A percentile compares a stretch with the other conserved stretches of the same genome.
Evolutionary conservation across 2,888 invertebrate species (phyloP).

Genomic region (Drosophila sordidapex): DNA sequence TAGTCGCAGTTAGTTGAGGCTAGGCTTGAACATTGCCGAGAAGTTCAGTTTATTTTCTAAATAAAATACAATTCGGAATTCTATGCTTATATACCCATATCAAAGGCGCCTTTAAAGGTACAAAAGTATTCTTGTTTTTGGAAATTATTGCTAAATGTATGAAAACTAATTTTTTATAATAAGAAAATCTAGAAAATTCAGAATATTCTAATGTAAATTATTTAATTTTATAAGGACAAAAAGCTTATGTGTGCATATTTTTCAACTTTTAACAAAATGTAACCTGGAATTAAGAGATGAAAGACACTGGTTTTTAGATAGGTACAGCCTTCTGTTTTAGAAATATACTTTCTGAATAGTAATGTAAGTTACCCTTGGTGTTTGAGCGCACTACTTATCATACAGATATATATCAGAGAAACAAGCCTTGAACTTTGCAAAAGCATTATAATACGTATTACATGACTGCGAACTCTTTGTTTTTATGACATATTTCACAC

Average conservation of each 20-base stretch:
- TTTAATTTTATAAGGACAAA: no score
- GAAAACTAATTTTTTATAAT: neutral
- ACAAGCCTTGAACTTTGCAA: neutral
- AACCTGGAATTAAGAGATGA: neutral
- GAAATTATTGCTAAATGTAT: neutral
- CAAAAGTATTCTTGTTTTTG: neutral
- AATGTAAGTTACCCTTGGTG: neutral
- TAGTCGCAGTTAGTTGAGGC: neutral
- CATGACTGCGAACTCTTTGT: neutral
- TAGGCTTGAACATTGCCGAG: neutral
- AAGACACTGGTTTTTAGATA: neutral
- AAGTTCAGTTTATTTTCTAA: neutral
- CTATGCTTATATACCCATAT: rapidly evolving
- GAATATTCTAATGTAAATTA: no score
- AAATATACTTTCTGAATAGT: neutral
- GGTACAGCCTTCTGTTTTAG: neutral
- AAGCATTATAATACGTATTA: neutral
- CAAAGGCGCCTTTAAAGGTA: no score
- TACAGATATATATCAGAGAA: neutral
- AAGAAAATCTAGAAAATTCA: rapidly evolving
- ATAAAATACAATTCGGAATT: neutral
- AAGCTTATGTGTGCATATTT: neutral
- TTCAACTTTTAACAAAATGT: neutral
- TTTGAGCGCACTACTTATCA: neutral
- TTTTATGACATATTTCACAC: neutral